phyloP scores from a whole-genome alignment of 1,140 invertebrate genomes.

The Leptinotarsa defecta region DNA sequence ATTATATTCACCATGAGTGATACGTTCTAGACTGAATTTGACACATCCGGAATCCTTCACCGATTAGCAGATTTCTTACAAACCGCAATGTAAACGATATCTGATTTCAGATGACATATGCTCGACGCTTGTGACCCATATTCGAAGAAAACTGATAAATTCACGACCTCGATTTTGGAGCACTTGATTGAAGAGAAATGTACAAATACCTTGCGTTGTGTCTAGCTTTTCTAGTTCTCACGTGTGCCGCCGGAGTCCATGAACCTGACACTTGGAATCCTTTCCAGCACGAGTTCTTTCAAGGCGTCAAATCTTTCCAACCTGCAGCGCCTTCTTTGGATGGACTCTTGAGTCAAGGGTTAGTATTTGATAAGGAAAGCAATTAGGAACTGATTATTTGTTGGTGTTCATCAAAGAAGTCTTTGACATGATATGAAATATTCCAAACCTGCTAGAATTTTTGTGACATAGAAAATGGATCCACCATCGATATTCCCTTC shows the following conservation, averaged over 20 bases:
- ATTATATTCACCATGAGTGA: too few species aligned
- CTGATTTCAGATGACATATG: background rate
- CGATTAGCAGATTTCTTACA: too few species aligned
- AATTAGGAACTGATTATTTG: background rate
- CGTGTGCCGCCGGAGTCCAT: constrained; percentile 10
- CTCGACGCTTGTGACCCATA: background rate
- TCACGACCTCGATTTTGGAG: background rate
- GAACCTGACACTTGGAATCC: constrained; percentile 38
- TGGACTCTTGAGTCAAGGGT: constrained; percentile 1
- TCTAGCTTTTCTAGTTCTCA: background rate
- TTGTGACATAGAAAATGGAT: too few species aligned
- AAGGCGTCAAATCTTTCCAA: background rate
- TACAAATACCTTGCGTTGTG: background rate
- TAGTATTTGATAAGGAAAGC: background rate
- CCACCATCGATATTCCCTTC: too few species aligned
- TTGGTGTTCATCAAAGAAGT: background rate
- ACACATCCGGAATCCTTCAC: too few species aligned
- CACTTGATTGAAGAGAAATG: constrained; percentile 1
- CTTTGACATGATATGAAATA: background rate
- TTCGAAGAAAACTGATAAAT: background rate
- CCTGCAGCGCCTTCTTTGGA: background rate
- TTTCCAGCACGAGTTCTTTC: constrained; percentile 32
- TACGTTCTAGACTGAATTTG: too few species aligned
- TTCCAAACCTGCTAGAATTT: too few species aligned
- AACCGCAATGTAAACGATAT: background rate